phyloP scores from a whole-genome alignment of 2,888 invertebrate species.

The Nematopogon swammerdamellus region DNA sequence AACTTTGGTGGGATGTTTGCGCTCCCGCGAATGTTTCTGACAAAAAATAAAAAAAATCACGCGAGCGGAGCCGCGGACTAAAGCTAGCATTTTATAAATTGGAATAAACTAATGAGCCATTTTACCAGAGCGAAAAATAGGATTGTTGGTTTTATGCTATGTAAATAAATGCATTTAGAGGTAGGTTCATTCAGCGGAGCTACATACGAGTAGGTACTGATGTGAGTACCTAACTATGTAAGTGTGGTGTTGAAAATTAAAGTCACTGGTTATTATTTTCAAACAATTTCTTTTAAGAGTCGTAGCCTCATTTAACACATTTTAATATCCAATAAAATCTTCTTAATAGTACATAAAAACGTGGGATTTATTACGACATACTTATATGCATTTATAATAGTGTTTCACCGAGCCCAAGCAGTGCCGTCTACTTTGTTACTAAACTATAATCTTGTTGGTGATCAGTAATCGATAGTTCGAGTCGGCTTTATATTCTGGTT shows the following conservation, averaged over 20 bases:
- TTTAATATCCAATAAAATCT: constrained; percentile 54
- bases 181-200: too few relatives aligned
- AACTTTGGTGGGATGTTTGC: too few relatives aligned
- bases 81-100: too few relatives aligned
- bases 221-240: neutral
- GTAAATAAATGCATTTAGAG: too few relatives aligned
- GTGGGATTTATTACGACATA: constrained; percentile 51
- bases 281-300: constrained; percentile 1
- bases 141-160: too few relatives aligned
- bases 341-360: constrained; percentile 55
- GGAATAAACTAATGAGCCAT: too few relatives aligned
- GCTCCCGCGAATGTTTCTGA: too few relatives aligned
- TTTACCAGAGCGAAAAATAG: too few relatives aligned
- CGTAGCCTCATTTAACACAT: constrained; percentile 36
- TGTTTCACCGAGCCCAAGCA: neutral
- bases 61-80: too few relatives aligned
- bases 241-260: neutral
- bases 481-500: neutral
- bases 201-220: too few relatives aligned
- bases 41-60: too few relatives aligned
- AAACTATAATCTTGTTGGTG: neutral
- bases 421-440: neutral
- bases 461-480: neutral
- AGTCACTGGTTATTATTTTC: neutral
- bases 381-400: constrained; percentile 13